Evolutionary conservation across 2,888 invertebrate genomes (phyloP).

Genomic region (Macrostomum cliftonense): DNA sequence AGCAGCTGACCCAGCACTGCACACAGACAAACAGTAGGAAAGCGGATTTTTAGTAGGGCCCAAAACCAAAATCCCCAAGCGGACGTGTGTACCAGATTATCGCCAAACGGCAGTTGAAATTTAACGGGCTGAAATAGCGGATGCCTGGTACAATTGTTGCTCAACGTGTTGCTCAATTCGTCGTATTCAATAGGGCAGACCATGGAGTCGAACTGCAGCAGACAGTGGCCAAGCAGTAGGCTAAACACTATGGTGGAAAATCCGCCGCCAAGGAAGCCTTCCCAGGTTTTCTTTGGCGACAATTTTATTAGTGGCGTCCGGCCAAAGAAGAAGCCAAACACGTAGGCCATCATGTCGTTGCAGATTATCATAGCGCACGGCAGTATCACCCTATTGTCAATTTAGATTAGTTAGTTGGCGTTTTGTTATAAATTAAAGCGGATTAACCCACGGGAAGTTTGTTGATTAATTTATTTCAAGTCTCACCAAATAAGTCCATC

Average conservation of each 20-base stretch:
- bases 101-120: constrained; percentile 47
- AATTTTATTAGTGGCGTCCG: constrained; percentile 93
- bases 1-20: no score
- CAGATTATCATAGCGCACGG: constrained; percentile 99
- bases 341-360: constrained; percentile 98
- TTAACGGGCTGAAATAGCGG: constrained; percentile 68
- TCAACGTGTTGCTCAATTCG: constrained; percentile 66
- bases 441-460: no score
- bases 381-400: constrained; percentile 66
- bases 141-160: constrained; percentile 72
- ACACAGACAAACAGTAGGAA: no score
- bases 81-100: no score
- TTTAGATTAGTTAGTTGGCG: no score
- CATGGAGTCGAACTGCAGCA: constrained; percentile 81
- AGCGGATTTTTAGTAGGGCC: no score
- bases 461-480: no score
- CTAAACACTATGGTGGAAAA: constrained; percentile 83
- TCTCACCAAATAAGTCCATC: constrained; percentile 64
- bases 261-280: constrained; percentile 96
- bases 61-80: no score
- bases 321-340: constrained; percentile 99
- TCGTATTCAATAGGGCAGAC: constrained; percentile 93
- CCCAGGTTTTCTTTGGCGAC: constrained; percentile 99
- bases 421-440: no score
- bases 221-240: constrained; percentile 58